Conservation (phyloP, 37 sponge, comb jelly and placozoan species). For the Ianthella basta region DNA sequence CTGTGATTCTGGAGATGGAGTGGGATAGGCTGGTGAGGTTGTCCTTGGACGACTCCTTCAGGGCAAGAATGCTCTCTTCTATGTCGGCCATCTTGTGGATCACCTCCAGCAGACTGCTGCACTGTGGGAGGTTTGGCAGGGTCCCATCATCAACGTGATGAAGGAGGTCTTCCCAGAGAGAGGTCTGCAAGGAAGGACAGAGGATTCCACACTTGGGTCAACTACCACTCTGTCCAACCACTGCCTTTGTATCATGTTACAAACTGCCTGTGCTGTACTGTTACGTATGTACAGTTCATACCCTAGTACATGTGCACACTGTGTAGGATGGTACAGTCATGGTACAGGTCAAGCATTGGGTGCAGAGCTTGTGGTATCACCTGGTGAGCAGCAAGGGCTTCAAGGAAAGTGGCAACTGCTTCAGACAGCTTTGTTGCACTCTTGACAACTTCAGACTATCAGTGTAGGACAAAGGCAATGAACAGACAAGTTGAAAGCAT, state of each 20-base stretch:
- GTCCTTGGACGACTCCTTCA: background rate
- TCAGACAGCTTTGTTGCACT: background rate
- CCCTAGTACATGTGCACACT: background rate
- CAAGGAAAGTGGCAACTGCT: background rate
- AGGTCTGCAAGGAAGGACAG: background rate
- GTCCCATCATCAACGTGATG: conserved; percentile 30
- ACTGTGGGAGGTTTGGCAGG: conserved; percentile 36
- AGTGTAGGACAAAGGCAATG: background rate
- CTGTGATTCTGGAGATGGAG: background rate
- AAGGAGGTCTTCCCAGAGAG: background rate
- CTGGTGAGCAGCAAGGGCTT: conserved; percentile 16
- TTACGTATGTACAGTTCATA: no score
- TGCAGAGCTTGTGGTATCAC: background rate
- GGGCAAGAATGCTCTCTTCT: background rate
- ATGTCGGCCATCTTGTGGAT: conserved; percentile 1
- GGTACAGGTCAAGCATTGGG: background rate
- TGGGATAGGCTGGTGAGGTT: background rate
- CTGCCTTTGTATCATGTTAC: background rate
- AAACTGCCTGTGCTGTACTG: no score
- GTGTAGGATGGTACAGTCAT: background rate
- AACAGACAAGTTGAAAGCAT: background rate
- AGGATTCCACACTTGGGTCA: background rate
- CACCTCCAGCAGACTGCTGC: conserved; percentile 16
- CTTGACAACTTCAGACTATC: background rate
- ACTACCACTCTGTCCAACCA: background rate